Evolutionary conservation across 2,888 invertebrate genomes (phyloP), one percentile per base, ranked within the genome.

Genomic region (Helleia helle): DNA sequence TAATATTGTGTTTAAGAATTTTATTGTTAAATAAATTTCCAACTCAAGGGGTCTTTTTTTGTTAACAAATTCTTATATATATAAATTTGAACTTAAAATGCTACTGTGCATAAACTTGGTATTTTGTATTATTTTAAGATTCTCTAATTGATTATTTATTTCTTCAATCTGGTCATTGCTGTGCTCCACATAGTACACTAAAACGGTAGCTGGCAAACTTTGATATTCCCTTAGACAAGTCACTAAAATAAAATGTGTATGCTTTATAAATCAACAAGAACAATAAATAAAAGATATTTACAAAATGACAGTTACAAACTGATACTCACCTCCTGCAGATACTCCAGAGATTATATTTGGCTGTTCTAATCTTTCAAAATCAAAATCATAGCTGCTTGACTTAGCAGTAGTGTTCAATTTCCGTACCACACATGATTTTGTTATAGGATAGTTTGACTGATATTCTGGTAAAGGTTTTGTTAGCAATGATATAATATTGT

Each of bases 271-370:
- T 38, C 47, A 52, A 53, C 40, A 37, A 15, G 6, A 37, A 34
- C 12, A 4, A 5, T 12, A 24, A 9, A 6, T 17, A 29, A 22
- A 12, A 7, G 9, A 1, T 22, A 11, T 9, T 30, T n/a, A 1
- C 9, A 9, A 26, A 1, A 26, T 2, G 9, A 26, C 9, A 7
- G 8, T 22, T 12, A 36, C 2, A 17, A 27, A 36, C 17, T 7
- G 8, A 26, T 15, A 24, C 36, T 56, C 71, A 85, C 86, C 84
- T 71, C 86, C 86, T 31, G 85, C 86, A 36, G 73, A 57, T 14
- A 81, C 62, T 25, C 86, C 86, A 43, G 77, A 72, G 47, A 86
- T 59, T 27, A 86, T 77, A 56, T 86, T 86, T 14, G 86, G 86
- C 52, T 81, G 84, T 51, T 86, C 85, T 40, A 86, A 55, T 49